phyloP scores from a whole-genome alignment of 2,113 vertebrate species.

The Ursus arctos region DNA sequence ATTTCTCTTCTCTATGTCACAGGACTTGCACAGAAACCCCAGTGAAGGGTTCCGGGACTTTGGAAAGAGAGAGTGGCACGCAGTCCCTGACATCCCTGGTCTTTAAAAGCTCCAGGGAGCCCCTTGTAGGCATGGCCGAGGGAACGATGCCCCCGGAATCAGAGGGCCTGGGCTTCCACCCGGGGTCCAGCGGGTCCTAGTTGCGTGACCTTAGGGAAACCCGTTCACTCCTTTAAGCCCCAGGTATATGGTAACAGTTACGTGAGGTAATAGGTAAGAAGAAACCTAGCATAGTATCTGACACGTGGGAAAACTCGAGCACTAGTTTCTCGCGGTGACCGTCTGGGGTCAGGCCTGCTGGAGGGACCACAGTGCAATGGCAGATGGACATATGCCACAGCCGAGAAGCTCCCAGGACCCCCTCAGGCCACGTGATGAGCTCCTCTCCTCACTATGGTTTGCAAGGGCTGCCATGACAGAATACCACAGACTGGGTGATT shows the following conservation, averaged over 20 bases:
- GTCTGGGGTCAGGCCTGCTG: not conserved
- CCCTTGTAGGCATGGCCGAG: rapidly evolving
- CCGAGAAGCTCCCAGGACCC: not conserved
- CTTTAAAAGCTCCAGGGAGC: not conserved
- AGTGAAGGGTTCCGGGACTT: not conserved
- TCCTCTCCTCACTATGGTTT: not conserved
- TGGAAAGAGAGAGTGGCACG: not conserved
- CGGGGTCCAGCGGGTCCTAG: not conserved
- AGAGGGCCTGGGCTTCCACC: not conserved
- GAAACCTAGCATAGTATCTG: not conserved
- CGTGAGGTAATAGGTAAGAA: not conserved
- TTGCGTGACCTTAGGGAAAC: not conserved
- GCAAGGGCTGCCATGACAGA: not conserved
- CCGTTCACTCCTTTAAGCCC: not conserved
- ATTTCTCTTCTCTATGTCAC: not conserved
- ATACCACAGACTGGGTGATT: not conserved
- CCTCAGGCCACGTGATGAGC: not conserved
- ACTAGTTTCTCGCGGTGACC: no score
- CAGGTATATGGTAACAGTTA: not conserved
- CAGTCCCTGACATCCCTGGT: not conserved
- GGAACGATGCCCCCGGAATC: not conserved
- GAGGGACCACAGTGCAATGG: not conserved
- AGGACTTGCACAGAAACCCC: not conserved
- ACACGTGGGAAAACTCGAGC: not conserved
- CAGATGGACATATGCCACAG: rapidly evolving